These are phyloP conservation scores for Urocynchramus pylzowi DNA, from an alignment of 2,113 vertebrate genomes.

Conservation along the genomic window DNA sequence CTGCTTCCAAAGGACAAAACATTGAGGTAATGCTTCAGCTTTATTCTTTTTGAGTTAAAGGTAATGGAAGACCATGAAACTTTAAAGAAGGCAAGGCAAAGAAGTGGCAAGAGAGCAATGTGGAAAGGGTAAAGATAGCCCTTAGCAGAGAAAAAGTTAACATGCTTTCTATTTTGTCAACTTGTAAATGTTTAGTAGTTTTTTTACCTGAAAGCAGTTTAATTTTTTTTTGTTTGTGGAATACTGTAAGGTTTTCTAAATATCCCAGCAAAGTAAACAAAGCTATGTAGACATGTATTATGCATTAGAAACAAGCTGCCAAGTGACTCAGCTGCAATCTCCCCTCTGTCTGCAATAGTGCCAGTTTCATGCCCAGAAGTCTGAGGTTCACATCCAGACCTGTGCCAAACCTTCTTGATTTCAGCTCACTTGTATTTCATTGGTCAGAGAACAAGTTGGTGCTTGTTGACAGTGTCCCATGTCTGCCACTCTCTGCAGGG, in stretches of 20 bases:
- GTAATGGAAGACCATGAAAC: background rate
- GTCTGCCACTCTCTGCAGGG: fast-evolving
- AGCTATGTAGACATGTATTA: background rate
- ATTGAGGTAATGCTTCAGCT: background rate
- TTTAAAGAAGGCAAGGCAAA: background rate
- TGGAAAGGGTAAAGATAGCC: background rate
- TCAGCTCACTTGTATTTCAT: background rate
- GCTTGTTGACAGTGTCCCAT: fast-evolving
- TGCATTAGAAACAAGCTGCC: background rate
- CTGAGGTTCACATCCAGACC: background rate
- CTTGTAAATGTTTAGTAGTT: background rate
- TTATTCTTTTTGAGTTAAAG: constrained; percentile 2
- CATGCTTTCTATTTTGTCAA: background rate
- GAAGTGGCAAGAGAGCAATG: background rate
- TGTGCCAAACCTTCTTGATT: background rate
- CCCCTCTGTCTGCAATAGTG: background rate
- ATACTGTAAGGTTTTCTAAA: background rate
- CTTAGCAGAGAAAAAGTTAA: background rate
- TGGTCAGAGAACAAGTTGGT: background rate
- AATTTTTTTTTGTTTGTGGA: background rate
- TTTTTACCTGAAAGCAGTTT: background rate
- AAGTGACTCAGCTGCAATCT: background rate
- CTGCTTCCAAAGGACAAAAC: background rate
- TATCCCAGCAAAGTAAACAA: background rate
- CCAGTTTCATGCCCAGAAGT: background rate